Conservation (phyloP, 2,113 vertebrate genomes). For the Bambusicola thoracicus region DNA sequence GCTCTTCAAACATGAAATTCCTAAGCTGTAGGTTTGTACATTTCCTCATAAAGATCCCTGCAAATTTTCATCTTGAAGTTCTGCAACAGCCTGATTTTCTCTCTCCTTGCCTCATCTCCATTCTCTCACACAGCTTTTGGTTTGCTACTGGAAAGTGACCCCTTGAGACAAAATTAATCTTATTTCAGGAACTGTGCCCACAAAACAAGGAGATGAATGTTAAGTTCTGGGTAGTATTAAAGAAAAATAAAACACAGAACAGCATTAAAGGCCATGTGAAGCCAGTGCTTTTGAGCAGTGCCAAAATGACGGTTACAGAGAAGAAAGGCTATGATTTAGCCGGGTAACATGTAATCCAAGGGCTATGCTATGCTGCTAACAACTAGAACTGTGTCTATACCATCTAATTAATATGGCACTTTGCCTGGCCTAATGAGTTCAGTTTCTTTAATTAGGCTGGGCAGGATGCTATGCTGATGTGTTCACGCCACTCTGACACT, state of each 20-base stretch:
- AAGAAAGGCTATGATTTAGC: neutral
- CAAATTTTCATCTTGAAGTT: neutral
- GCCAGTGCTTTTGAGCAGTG: neutral
- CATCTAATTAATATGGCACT: neutral
- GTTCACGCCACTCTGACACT: neutral
- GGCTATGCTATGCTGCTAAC: neutral
- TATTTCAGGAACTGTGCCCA: conserved; percentile 35
- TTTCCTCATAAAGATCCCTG: neutral
- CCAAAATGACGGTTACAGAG: neutral
- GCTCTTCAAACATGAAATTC: neutral
- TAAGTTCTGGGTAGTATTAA: conserved; percentile 31
- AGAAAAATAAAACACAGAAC: conserved; percentile 3
- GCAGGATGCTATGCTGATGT: neutral
- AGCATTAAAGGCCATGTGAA: neutral
- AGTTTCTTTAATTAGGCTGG: neutral
- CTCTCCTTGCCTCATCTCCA: neutral
- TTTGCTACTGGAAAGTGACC: conserved; percentile 41
- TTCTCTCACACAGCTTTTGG: conserved; percentile 9
- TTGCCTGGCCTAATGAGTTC: neutral
- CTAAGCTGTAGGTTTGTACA: neutral
- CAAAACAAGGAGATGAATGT: conserved; percentile 12
- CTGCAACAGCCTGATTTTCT: neutral
- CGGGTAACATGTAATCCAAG: neutral
- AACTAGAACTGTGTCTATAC: neutral
- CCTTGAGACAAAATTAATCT: conserved; percentile 51